These are phyloP conservation scores for Pogonognathellus flavescens DNA, from an alignment of 1,140 invertebrate genomes.

Conservation along the genomic window DNA sequence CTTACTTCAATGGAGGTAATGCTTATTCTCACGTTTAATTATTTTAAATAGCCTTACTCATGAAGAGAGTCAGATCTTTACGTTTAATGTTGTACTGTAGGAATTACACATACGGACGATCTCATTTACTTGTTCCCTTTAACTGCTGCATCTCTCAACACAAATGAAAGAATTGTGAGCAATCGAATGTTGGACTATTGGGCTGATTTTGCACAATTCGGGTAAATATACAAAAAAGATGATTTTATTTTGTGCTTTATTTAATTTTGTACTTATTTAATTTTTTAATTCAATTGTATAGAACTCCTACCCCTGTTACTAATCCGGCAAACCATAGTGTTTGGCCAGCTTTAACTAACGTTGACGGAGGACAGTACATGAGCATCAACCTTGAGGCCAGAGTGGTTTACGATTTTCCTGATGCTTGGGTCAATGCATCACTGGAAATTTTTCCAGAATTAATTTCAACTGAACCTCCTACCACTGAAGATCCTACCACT, in stretches of 20 bases:
- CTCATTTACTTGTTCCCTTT: conserved; percentile 60
- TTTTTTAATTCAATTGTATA: not conserved
- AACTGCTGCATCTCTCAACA: conserved; percentile 25
- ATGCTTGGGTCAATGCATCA: conserved; percentile 12
- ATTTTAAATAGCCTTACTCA: too few species aligned
- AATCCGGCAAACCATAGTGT: not conserved
- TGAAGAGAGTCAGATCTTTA: too few species aligned
- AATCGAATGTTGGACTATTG: conserved; percentile 63
- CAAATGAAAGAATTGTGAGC: conserved; percentile 39
- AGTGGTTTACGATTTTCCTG: conserved; percentile 8
- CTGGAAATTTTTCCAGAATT: conserved; percentile 14
- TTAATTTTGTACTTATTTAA: too few species aligned
- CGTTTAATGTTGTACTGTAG: too few species aligned
- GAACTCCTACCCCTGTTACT: conserved; percentile 12
- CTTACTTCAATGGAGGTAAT: conserved; percentile 17
- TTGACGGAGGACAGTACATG: not conserved
- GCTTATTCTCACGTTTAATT: too few species aligned
- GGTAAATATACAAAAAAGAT: conserved; percentile 52
- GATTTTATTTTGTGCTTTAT: too few species aligned
- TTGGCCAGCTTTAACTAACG: not conserved
- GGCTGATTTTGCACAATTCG: conserved; percentile 62
- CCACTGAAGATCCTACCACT: not conserved
- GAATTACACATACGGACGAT: conserved; percentile 55
- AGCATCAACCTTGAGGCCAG: not conserved
- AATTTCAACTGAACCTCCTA: not conserved